Conservation (phyloP, 2,888 invertebrate genomes). For the Zaprionus lineosus region DNA sequence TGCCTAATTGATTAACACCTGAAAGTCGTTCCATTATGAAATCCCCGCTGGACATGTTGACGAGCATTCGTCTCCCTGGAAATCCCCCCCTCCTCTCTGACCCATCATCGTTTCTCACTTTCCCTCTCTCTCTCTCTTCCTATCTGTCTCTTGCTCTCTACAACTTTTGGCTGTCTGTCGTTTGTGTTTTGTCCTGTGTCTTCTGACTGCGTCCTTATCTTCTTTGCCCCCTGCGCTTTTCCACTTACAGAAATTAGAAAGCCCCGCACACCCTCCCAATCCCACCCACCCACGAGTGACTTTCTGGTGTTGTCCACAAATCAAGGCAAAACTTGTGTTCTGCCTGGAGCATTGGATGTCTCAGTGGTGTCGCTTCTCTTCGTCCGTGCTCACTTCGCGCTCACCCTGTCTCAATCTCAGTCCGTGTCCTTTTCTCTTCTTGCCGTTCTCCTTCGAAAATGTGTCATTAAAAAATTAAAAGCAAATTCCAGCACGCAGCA, state of each 20-base stretch:
- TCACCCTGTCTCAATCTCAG: not conserved
- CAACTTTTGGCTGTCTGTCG: not conserved
- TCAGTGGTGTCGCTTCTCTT: not conserved
- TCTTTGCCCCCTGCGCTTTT: constrained; percentile 11
- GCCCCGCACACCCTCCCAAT: not conserved
- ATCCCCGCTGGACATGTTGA: constrained; percentile 29
- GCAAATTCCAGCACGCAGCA: constrained; percentile 52
- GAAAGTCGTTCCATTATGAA: constrained; percentile 51
- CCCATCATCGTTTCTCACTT: too few relatives aligned
- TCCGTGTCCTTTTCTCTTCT: not conserved
- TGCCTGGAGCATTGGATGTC: constrained; percentile 7
- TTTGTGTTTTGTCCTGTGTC: not conserved
- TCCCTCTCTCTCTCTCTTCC: not conserved
- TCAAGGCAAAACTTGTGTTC: constrained; percentile 34
- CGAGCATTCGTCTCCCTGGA: constrained; percentile 13
- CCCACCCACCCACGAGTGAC: not conserved
- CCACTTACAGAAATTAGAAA: constrained; percentile 57
- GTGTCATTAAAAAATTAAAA: constrained; percentile 74
- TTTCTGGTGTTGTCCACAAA: constrained; percentile 40
- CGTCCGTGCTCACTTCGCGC: not conserved
- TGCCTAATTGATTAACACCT: constrained; percentile 68
- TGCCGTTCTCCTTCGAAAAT: constrained; percentile 33
- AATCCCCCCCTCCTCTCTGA: too few relatives aligned
- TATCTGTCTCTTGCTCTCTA: not conserved
- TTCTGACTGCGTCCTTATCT: not conserved